Conservation (phyloP, 2,113 vertebrate genomes). For the Paramisgurnus dabryanus region DNA sequence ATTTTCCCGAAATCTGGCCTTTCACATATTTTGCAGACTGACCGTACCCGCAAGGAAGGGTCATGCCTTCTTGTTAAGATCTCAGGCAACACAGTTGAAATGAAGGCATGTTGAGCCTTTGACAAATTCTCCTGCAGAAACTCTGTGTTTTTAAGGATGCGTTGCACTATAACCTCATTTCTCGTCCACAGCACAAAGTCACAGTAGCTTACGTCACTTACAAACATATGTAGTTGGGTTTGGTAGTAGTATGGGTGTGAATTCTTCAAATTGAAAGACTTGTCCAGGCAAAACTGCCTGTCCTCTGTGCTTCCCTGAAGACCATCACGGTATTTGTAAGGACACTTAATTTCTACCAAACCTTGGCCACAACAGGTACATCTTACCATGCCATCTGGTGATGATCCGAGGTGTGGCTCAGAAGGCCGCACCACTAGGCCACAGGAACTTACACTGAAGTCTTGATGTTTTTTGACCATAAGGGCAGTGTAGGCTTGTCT, state of each 20-base stretch:
- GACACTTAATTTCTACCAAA: background rate
- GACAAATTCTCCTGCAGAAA: background rate
- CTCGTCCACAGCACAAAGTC: conserved; percentile 1
- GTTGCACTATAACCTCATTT: conserved; percentile 1
- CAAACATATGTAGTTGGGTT: conserved; percentile 10
- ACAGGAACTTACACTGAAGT: conserved; percentile 3
- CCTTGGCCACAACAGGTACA: conserved; percentile 3
- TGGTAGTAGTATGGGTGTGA: conserved; percentile 9
- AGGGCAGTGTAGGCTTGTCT: background rate
- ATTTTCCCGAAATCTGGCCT: background rate
- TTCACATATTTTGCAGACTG: conserved; percentile 4
- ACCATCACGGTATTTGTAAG: conserved; percentile 15
- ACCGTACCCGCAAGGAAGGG: background rate
- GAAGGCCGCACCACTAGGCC: background rate
- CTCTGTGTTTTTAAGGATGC: background rate
- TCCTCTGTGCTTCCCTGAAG: conserved; percentile 10
- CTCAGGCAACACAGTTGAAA: background rate
- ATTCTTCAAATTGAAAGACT: background rate
- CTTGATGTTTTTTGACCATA: conserved; percentile 6
- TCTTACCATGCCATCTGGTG: conserved; percentile 1
- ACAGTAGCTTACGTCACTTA: conserved; percentile 1
- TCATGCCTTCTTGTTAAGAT: background rate
- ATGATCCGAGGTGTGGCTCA: conserved; percentile 5
- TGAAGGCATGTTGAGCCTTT: background rate
- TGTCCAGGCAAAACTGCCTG: conserved; percentile 5